Percentiles rank a stretch among this genome's conserved stretches.
Evolutionary conservation across 2,888 invertebrate species (phyloP).

Genomic region (Aradus depressus): DNA sequence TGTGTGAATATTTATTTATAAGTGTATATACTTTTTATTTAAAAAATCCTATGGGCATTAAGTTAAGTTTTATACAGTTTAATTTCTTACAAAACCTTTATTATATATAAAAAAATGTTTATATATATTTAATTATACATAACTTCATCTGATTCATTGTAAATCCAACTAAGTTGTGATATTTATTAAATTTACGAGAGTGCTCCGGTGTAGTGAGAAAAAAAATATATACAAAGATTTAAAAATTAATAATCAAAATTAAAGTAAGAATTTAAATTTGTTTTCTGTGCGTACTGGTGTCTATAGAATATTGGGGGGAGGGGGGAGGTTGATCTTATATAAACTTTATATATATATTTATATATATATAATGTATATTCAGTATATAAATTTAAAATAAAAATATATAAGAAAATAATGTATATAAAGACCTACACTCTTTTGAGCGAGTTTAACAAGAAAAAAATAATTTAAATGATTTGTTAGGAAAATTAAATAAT

Average conservation of each 20-base stretch:
- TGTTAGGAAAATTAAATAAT: too few species aligned
- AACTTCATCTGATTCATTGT: neutral
- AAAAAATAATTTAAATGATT: too few species aligned
- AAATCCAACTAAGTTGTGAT: conserved; percentile 15
- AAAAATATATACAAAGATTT: neutral
- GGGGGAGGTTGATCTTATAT: conserved; percentile 18
- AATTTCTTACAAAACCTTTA: conserved; percentile 9
- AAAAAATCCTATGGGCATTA: too few species aligned
- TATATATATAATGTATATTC: neutral
- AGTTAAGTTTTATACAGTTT: conserved; percentile 12
- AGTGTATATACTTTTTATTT: too few species aligned
- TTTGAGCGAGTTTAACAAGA: conserved; percentile 3
- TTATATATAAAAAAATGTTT: conserved; percentile 3
- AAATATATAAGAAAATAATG: conserved; percentile 7
- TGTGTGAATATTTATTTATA: too few species aligned
- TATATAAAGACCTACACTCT: conserved; percentile 19
- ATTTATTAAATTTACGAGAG: too few species aligned
- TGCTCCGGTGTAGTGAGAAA: neutral
- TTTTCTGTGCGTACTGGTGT: conserved; percentile 17
- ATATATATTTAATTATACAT: conserved; percentile 2
- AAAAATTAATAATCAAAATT: conserved; percentile 12
- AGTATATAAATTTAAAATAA: neutral
- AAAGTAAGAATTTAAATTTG: conserved; percentile 10
- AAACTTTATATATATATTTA: conserved; percentile 4
- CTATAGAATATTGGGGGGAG: conserved; percentile 11